A percentile compares a stretch with the other conserved stretches of the same genome.
Conservation (phyloP, 1,140 invertebrate species). For the Hylaeus volcanicus region DNA sequence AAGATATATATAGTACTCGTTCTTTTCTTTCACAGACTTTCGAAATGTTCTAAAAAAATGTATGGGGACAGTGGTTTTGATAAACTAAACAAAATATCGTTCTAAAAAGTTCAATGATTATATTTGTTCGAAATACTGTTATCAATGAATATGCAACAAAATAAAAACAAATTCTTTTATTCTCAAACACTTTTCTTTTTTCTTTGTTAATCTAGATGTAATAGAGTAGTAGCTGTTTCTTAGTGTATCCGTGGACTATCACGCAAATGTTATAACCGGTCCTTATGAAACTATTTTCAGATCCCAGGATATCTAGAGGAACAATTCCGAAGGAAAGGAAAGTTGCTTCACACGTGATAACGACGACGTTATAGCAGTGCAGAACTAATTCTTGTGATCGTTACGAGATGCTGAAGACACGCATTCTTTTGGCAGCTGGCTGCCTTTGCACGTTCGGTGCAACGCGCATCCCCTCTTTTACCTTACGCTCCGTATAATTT, state of each 20-base stretch:
- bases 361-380: slow-evolving; percentile 50
- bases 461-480: slow-evolving; percentile 37
- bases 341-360: slow-evolving; percentile 77
- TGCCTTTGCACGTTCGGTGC: slow-evolving; percentile 44
- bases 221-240: slow-evolving; percentile 5
- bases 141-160: no score
- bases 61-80: no score
- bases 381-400: slow-evolving; percentile 49
- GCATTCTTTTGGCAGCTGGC: slow-evolving; percentile 57
- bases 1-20: no score
- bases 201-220: slow-evolving; percentile 10
- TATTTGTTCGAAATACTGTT: no score
- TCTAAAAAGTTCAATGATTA: no score
- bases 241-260: slow-evolving; percentile 1
- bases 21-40: no score
- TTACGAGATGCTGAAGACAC: slow-evolving; percentile 46
- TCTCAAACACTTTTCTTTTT: no score
- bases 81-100: no score
- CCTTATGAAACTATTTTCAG: slow-evolving; percentile 74
- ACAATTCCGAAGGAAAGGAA: slow-evolving; percentile 74
- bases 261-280: slow-evolving; percentile 18
- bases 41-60: no score
- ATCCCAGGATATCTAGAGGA: slow-evolving; percentile 78
- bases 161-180: no score
- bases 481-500: slow-evolving; percentile 30